Base-by-base conservation (phyloP, 2,888 invertebrate genomes). In the Spodoptera exigua region DNA sequence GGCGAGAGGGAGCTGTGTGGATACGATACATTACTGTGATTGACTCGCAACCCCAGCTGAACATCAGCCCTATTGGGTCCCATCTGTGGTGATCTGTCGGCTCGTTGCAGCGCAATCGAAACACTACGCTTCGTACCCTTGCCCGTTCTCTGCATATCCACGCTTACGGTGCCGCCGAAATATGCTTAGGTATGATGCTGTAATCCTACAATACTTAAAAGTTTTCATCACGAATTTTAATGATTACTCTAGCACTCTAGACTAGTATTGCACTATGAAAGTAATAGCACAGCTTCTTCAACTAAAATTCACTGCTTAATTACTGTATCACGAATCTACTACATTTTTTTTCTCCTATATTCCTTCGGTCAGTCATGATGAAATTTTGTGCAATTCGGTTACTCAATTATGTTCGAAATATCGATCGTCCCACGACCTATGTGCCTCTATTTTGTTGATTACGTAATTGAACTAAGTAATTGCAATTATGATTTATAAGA, bases 341-440 rank as follows among this genome's bases (percentile, higher is more conserved):
- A 36, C 43, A 61, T 73, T 72, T 61, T 67, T 39, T 43, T 67
- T 65, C 45, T 12, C 49, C 13, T 17, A 16, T 54, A 54, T 53
- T 53, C 18, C 35, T 59, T 52, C 54, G 39, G 49, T 66, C 66
- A 76, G 43, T 7, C 11, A 34, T 76, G 65, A 45, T 17, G 78
- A 78, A 76, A 74, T 66, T 68, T 53, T 56, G 52, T 67, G 70
- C 64, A 75, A 78, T 78, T 77, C 55, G 32, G 43, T 78, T 77
- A 66, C 70, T 45, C 63, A 78, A 77, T 27, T 66, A 37, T 43
- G 43, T 69, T 56, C 61, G 54, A 64, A 63, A 76, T 62, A 16
- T 68, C 58, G 58, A 55, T 55, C 78, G 70, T 78, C 78, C 49
- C 78, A 76, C 70, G 76, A 77, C 73, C 76, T 65, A 39, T 62